These are phyloP conservation scores for Cheilosia soror DNA, from an alignment of 2,888 invertebrate genomes.

Conservation along the genomic window DNA sequence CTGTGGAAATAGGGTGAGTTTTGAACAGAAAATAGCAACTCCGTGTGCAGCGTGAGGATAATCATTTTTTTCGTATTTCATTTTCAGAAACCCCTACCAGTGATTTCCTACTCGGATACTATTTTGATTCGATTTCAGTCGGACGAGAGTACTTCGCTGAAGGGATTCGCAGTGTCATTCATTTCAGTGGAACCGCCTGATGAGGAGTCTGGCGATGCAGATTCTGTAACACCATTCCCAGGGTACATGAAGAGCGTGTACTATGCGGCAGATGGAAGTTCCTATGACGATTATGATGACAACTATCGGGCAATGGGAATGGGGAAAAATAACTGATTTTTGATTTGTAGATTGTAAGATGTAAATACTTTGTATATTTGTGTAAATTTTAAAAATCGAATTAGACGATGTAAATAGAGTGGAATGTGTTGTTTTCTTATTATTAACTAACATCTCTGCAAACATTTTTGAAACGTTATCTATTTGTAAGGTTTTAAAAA, in stretches of 20 bases:
- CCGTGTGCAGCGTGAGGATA: neutral
- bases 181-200: constrained; percentile 88
- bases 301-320: constrained; percentile 15
- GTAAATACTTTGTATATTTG: constrained; percentile 68
- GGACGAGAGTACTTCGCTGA: constrained; percentile 94
- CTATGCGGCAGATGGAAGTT: constrained; percentile 59
- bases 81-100: constrained; percentile 92
- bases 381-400: constrained; percentile 30
- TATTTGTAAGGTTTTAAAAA: no score
- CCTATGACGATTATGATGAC: constrained; percentile 66
- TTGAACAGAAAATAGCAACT: neutral
- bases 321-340: constrained; percentile 7
- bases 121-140: constrained; percentile 94
- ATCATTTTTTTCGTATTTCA: constrained; percentile 41
- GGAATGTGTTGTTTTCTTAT: neutral
- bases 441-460: neutral
- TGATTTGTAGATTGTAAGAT: neutral
- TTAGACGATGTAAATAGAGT: constrained; percentile 30
- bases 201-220: constrained; percentile 79
- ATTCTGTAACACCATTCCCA: constrained; percentile 82
- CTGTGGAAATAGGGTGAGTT: constrained; percentile 92
- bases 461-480: no score
- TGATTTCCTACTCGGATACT: constrained; percentile 94
- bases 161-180: constrained; percentile 96
- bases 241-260: constrained; percentile 82